These are phyloP conservation scores for Drosophila navojoa DNA, from an alignment of 1,140 invertebrate genomes.

Conservation along the genomic window DNA sequence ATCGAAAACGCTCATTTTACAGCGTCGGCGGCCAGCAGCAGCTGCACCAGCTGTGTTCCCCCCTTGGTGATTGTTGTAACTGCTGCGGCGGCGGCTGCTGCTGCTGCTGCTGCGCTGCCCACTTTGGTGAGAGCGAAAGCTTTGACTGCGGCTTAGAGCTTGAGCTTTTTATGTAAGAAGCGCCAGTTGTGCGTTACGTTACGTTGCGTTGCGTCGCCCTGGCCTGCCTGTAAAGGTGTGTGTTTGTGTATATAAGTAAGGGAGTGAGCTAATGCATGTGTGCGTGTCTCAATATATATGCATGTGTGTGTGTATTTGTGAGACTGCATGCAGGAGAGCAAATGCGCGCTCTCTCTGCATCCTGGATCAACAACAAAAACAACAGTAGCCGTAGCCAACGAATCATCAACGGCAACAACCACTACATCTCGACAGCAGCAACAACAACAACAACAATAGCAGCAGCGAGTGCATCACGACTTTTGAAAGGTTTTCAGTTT, in stretches of 20 bases:
- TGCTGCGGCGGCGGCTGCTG: slow-evolving; percentile 2
- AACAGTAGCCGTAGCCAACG: slow-evolving; percentile 14
- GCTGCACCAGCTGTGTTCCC: slow-evolving; percentile 23
- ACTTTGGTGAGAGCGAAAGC: slow-evolving; percentile 37
- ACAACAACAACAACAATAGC: slow-evolving; percentile 7
- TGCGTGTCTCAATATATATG: background rate
- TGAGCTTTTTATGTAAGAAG: slow-evolving; percentile 70
- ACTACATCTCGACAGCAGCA: slow-evolving; percentile 1
- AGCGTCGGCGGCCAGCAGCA: slow-evolving; percentile 15
- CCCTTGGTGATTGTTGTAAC: slow-evolving; percentile 18
- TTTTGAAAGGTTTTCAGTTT: slow-evolving; percentile 45
- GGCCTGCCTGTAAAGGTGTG: slow-evolving; percentile 59
- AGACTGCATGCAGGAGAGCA: slow-evolving; percentile 40
- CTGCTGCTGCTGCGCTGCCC: slow-evolving; percentile 15
- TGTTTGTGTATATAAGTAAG: slow-evolving; percentile 30
- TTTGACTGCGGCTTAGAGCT: slow-evolving; percentile 42
- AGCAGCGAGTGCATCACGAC: slow-evolving; percentile 28
- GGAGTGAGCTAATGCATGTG: slow-evolving; percentile 27
- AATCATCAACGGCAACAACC: slow-evolving; percentile 19
- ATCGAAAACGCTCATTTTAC: slow-evolving; percentile 92
- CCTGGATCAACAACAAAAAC: slow-evolving; percentile 43
- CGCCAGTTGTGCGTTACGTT: slow-evolving; percentile 60
- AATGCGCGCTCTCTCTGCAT: slow-evolving; percentile 28
- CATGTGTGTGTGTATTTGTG: slow-evolving; percentile 6
- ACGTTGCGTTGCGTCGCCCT: slow-evolving; percentile 66